Percentiles rank a stretch among this genome's conserved stretches.
Conservation (phyloP, 2,113 vertebrate genomes). For the Myanophis thanlyinensis region DNA sequence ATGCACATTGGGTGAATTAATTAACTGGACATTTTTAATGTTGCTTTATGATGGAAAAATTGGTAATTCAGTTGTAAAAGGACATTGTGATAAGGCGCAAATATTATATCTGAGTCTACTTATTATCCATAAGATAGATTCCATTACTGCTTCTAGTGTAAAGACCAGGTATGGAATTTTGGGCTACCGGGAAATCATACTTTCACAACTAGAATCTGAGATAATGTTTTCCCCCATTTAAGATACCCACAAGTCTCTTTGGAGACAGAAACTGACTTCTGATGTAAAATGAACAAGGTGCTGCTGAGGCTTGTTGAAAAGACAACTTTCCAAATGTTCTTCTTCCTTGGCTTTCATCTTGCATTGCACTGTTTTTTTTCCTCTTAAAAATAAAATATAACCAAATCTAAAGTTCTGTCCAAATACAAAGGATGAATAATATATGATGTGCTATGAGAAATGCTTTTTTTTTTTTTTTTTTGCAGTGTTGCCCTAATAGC, state of each 20-base stretch:
- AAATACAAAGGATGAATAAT: neutral
- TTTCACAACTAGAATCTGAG: neutral
- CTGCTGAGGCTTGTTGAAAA: neutral
- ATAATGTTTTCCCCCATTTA: neutral
- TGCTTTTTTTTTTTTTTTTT: neutral
- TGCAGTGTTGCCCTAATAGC: too few species aligned
- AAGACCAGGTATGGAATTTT: neutral
- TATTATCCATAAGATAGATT: neutral
- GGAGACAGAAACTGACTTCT: neutral
- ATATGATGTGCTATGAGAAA: neutral
- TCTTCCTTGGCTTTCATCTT: neutral
- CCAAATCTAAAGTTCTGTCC: neutral
- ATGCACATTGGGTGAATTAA: conserved; percentile 36
- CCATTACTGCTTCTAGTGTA: neutral
- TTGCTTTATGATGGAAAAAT: conserved; percentile 6
- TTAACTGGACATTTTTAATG: conserved; percentile 19
- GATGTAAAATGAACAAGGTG: neutral
- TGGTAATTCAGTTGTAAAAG: conserved; percentile 40
- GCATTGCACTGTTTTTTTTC: neutral
- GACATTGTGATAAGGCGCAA: conserved; percentile 18
- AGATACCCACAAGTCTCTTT: neutral
- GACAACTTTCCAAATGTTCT: neutral
- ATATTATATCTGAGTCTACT: neutral
- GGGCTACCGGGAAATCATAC: neutral
- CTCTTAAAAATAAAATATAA: neutral